These are phyloP conservation scores for Formica aserva DNA, from an alignment of 2,888 invertebrate species.

Conservation along the genomic window DNA sequence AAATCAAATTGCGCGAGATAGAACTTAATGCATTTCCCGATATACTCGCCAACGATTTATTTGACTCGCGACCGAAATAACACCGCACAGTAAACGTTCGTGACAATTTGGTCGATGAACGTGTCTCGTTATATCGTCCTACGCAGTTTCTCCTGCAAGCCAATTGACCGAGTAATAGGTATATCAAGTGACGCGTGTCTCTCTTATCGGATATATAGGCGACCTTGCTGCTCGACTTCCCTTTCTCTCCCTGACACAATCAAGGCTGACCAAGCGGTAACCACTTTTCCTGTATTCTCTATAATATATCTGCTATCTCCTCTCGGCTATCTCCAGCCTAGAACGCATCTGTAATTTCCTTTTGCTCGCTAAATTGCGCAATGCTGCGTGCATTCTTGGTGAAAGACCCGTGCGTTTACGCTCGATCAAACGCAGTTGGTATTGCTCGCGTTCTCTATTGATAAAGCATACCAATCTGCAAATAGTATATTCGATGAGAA, in stretches of 20 bases:
- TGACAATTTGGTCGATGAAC: constrained; percentile 72
- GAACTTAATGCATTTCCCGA: constrained; percentile 64
- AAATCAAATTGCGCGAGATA: constrained; percentile 52
- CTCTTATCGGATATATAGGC: constrained; percentile 15
- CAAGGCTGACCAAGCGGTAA: constrained; percentile 33
- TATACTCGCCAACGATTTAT: constrained; percentile 56
- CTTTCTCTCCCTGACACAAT: constrained; percentile 36
- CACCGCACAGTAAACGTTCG: constrained; percentile 56
- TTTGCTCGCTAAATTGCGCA: constrained; percentile 72
- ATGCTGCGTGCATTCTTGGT: constrained; percentile 61
- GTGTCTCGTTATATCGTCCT: constrained; percentile 69
- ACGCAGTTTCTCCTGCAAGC: constrained; percentile 34
- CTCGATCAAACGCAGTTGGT: constrained; percentile 28
- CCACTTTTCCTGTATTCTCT: constrained; percentile 25
- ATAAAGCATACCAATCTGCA: not conserved
- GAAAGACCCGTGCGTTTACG: constrained; percentile 56
- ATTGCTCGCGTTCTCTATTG: not conserved
- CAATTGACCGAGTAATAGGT: constrained; percentile 60
- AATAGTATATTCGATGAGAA: not conserved
- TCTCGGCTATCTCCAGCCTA: constrained; percentile 45
- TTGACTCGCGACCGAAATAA: constrained; percentile 57
- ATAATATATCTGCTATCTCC: constrained; percentile 28
- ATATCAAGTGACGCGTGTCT: constrained; percentile 58
- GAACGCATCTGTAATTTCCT: constrained; percentile 78
- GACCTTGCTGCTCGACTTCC: not conserved